Percentiles rank a stretch among this genome's conserved stretches.
These are phyloP conservation scores for Archegozetes longisetosus DNA, from an alignment of 1,140 invertebrate genomes.

Conservation along the genomic window DNA sequence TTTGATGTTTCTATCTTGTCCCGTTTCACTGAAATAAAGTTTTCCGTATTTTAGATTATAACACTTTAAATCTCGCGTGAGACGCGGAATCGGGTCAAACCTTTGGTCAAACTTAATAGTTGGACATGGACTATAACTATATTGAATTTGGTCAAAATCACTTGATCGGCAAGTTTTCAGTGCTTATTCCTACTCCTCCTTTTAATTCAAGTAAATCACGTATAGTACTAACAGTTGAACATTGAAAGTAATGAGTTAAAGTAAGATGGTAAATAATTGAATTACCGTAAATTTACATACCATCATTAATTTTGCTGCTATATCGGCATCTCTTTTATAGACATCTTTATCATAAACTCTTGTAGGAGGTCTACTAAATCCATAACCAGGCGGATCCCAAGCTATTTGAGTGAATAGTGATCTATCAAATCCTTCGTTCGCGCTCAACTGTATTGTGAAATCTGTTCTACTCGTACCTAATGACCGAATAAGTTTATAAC, in stretches of 20 bases:
- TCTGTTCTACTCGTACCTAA: slow-evolving; percentile 24
- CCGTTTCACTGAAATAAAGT: too few relatives aligned
- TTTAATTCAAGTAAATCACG: too few relatives aligned
- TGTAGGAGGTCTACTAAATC: slow-evolving; percentile 57
- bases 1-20: too few relatives aligned
- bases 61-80: too few relatives aligned
- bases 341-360: slow-evolving; percentile 51
- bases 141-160: too few relatives aligned
- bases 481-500: not conserved
- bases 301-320: slow-evolving; percentile 52
- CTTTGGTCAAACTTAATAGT: too few relatives aligned
- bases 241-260: slow-evolving; percentile 26
- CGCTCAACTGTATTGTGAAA: slow-evolving; percentile 26
- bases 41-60: too few relatives aligned
- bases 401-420: slow-evolving; percentile 40
- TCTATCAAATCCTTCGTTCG: slow-evolving; percentile 24
- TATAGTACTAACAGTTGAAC: slow-evolving; percentile 24
- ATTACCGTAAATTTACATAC: too few relatives aligned
- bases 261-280: slow-evolving; percentile 23
- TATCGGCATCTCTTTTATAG: slow-evolving; percentile 52
- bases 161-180: too few relatives aligned
- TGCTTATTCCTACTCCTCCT: too few relatives aligned
- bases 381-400: slow-evolving; percentile 78
- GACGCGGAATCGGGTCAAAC: too few relatives aligned
- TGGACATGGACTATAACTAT: too few relatives aligned